Evolutionary conservation across 2,113 vertebrate genomes (phyloP).

Genomic region (Cheilinus undulatus): DNA sequence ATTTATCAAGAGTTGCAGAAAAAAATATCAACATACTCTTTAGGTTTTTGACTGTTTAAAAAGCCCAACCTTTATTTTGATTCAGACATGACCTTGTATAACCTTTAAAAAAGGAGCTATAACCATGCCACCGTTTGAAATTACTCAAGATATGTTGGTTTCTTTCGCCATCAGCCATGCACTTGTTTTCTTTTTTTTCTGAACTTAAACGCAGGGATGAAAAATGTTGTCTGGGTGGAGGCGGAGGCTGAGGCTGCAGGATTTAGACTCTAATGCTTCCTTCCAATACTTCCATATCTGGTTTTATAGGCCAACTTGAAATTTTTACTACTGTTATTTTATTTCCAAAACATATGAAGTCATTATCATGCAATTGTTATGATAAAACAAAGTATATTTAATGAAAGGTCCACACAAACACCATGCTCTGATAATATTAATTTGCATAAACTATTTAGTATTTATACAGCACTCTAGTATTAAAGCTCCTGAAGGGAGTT

Average conservation of each 20-base stretch:
- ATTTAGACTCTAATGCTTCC: too few species aligned
- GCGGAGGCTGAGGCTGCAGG: too few species aligned
- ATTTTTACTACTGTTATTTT: slow-evolving; percentile 1
- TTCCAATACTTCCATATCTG: slow-evolving; percentile 20
- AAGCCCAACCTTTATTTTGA: slow-evolving; percentile 2
- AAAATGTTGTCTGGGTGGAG: slow-evolving; percentile 1
- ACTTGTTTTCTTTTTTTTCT: slow-evolving; percentile 33
- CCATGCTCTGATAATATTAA: background rate
- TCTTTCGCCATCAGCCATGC: slow-evolving; percentile 22
- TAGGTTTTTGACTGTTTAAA: background rate
- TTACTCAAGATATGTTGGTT: slow-evolving; percentile 3
- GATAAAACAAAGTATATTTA: slow-evolving; percentile 3
- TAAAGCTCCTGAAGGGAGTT: background rate
- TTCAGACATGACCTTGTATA: slow-evolving; percentile 3
- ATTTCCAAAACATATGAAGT: background rate
- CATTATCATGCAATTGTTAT: slow-evolving; percentile 33
- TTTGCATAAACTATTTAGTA: background rate
- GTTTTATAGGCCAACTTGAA: background rate
- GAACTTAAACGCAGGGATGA: slow-evolving; percentile 18
- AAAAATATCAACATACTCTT: background rate
- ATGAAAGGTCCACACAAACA: background rate
- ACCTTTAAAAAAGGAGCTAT: background rate
- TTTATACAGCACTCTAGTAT: background rate
- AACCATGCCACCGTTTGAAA: slow-evolving; percentile 23
- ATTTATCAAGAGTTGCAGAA: background rate